Conservation (phyloP, 2,888 invertebrate genomes). For the Lithosia quadra region DNA sequence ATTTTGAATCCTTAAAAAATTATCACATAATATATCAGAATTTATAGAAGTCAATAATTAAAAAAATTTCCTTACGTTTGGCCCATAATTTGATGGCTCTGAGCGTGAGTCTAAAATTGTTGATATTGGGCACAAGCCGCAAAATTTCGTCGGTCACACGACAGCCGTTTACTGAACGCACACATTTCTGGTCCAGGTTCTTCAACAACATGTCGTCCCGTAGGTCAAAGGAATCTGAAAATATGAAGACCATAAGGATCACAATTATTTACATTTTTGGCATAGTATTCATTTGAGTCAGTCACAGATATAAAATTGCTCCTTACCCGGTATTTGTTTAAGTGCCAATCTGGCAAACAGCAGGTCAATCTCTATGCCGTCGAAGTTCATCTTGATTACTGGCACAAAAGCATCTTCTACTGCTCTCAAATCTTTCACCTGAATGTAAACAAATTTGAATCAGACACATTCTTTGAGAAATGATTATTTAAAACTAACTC, state of each 20-base stretch:
- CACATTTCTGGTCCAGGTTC: slow-evolving; percentile 5
- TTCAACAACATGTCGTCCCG: not conserved
- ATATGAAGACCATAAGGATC: not conserved
- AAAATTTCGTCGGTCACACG: not conserved
- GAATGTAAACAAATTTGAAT: slow-evolving; percentile 18
- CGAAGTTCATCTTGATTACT: slow-evolving; percentile 99
- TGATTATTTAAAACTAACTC: too few relatives aligned
- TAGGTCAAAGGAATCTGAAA: not conserved
- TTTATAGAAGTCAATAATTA: not conserved
- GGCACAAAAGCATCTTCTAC: slow-evolving; percentile 99
- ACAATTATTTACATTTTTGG: not conserved
- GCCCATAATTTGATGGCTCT: not conserved
- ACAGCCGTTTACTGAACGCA: not conserved
- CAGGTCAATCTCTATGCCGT: slow-evolving; percentile 99
- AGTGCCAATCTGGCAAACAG: slow-evolving; percentile 97
- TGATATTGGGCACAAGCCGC: not conserved
- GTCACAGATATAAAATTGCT: not conserved
- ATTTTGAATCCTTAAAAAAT: too few relatives aligned
- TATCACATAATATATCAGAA: not conserved
- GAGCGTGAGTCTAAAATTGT: not conserved
- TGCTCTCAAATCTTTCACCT: slow-evolving; percentile 88
- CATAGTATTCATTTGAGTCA: not conserved
- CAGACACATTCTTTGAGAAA: too few relatives aligned
- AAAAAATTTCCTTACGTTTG: not conserved
- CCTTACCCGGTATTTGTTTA: slow-evolving; percentile 97